Evolutionary conservation across 1,140 invertebrate species (phyloP).

Genomic region (Apolygus lucorum): DNA sequence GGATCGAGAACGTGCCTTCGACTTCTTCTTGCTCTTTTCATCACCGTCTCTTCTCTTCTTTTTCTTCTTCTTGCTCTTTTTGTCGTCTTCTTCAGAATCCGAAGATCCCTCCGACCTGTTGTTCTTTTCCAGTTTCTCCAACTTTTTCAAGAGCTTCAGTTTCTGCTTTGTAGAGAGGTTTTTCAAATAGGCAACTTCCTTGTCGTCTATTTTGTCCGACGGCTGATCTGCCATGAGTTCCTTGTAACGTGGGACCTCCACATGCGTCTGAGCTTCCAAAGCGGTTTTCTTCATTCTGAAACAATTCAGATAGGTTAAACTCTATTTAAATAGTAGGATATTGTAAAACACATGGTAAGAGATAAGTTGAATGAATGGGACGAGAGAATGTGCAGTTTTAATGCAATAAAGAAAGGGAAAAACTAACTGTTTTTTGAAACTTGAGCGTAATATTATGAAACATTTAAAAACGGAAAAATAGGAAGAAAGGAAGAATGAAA

Average conservation of each 20-base stretch:
- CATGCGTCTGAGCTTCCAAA: slow-evolving; percentile 51
- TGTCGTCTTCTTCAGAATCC: slow-evolving; percentile 12
- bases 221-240: slow-evolving; percentile 36
- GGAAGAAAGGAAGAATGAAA: too few species aligned
- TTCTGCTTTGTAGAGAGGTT: slow-evolving; percentile 18
- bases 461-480: too few species aligned
- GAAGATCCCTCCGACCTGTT: not conserved
- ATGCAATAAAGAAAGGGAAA: too few species aligned
- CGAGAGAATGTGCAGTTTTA: too few species aligned
- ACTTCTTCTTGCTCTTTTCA: slow-evolving; percentile 12
- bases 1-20: not conserved
- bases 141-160: slow-evolving; percentile 24
- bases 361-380: too few species aligned
- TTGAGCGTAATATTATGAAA: too few species aligned
- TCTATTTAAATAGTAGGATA: too few species aligned
- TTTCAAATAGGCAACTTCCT: slow-evolving; percentile 21
- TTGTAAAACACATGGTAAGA: too few species aligned
- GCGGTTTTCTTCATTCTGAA: slow-evolving; percentile 55
- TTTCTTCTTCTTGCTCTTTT: slow-evolving; percentile 15
- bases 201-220: slow-evolving; percentile 30
- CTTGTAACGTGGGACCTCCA: slow-evolving; percentile 38
- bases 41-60: slow-evolving; percentile 24
- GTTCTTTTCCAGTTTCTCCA: slow-evolving; percentile 29
- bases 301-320: too few species aligned
- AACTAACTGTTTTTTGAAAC: too few species aligned